Evolutionary conservation across 2,888 invertebrate genomes (phyloP).

Genomic region (Petrophora chlorosata): DNA sequence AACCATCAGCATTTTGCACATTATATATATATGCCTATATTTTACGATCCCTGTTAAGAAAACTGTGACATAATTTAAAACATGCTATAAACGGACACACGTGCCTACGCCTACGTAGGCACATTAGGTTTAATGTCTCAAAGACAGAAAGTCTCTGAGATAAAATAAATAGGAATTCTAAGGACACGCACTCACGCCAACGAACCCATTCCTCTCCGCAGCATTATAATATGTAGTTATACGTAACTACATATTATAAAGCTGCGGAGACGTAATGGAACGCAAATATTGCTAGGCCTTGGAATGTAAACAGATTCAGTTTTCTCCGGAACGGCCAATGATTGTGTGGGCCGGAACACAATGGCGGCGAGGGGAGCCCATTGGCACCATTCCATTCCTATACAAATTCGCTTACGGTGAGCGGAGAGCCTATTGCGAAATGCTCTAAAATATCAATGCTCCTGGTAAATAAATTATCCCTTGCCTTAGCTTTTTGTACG

Average conservation of each 20-base stretch:
- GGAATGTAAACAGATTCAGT: conserved; percentile 31
- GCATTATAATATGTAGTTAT: too few relatives aligned
- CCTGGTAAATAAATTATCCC: neutral
- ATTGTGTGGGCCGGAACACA: conserved; percentile 16
- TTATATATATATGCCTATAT: too few relatives aligned
- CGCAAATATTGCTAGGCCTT: conserved; percentile 28
- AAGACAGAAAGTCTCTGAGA: neutral
- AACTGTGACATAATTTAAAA: too few relatives aligned
- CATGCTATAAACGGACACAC: too few relatives aligned
- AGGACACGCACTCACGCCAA: conserved; percentile 17
- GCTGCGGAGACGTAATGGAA: conserved; percentile 23
- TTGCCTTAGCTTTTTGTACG: too few relatives aligned
- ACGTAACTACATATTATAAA: too few relatives aligned
- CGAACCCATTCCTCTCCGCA: conserved; percentile 23
- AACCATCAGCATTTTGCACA: too few relatives aligned
- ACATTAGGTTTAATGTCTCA: neutral
- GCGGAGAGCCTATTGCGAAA: neutral
- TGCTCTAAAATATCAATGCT: neutral
- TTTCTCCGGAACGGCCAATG: conserved; percentile 22
- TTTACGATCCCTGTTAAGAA: too few relatives aligned
- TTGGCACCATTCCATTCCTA: conserved; percentile 1
- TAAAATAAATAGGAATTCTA: conserved; percentile 5
- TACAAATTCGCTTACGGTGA: conserved; percentile 5
- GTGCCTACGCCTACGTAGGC: too few relatives aligned
- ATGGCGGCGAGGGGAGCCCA: conserved; percentile 4